Conservation (phyloP, 2,797 vertebrate species). For the Eurystomus glaucurus region DNA sequence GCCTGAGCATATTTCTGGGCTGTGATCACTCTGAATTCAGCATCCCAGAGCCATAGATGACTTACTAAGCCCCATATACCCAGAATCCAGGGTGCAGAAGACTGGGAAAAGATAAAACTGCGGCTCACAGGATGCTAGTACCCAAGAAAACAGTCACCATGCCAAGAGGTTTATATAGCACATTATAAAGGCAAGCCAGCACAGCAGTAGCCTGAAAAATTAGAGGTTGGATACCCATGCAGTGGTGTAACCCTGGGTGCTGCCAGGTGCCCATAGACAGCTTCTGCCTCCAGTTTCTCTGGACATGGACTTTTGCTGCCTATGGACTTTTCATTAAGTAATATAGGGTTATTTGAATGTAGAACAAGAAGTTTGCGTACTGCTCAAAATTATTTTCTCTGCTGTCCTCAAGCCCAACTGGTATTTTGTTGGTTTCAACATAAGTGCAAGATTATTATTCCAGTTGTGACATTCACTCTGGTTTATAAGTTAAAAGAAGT, state of each 20-base stretch:
- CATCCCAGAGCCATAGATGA: background rate
- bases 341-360: accelerated
- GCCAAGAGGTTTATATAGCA: background rate
- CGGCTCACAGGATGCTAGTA: background rate
- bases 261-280: background rate
- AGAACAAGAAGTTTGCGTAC: background rate
- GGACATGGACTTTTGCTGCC: background rate
- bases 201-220: background rate
- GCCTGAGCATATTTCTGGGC: background rate
- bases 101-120: background rate
- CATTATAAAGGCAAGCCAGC: background rate
- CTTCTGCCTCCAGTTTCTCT: background rate
- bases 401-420: background rate
- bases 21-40: background rate
- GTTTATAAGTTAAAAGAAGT: background rate
- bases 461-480: background rate
- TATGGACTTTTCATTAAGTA: background rate
- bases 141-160: background rate
- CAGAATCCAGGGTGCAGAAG: background rate
- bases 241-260: background rate
- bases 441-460: background rate
- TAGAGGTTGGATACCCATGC: background rate
- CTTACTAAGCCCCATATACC: background rate
- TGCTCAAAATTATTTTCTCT: background rate
- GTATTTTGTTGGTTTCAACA: background rate